Evolutionary conservation across 2,797 vertebrate species (phyloP), one percentile per base, ranked within the genome.

Genomic region (Hoplostethus atlanticus): DNA sequence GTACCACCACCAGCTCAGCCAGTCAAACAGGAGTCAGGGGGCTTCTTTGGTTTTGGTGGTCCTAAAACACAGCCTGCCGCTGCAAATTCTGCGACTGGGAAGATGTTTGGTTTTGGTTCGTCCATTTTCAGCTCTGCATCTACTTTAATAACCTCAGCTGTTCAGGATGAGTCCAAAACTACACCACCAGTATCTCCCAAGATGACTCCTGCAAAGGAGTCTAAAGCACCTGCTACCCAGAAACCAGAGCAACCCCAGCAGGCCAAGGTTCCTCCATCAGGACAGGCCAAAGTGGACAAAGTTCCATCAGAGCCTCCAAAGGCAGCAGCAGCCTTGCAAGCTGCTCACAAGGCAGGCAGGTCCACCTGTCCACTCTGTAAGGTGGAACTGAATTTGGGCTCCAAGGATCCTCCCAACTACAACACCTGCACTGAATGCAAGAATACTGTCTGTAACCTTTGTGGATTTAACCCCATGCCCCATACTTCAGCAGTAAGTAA

Each of bases 381-480:
- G 89, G 94, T 92, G 44, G 91, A 92, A 67, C 95, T 99, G 77
- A 98, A 97, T 65, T 48, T 94, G 76, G 95, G 91, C 68, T 95
- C 94, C 52, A 90, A 93, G 79, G 96, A 96, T 66, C 89, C 93
- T 36, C 94, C 96, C 3, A 98, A 98, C 92, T 99, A 95, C 88
- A 97, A 91, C 61, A 96, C 92, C 1, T 99, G 98, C 76, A 99
- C 97, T 0, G 95, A 96, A 89, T 99, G 98, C 94, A 97, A 96
- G 92, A 95, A 90, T 6, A 86, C 87, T 11, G 97, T 98, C 51
- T 99, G 98, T 88, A 97, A 96, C 71, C 95, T 96, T 68, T 99
- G 98, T 96, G 98, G 98, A 96, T 99, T 99, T 96, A 98, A 98
- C 84, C 97, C 96, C 0, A 95, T 89, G 60, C 96, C 97, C 0